Conservation (phyloP, 2,797 vertebrate genomes). For the Smutsia gigantea region DNA sequence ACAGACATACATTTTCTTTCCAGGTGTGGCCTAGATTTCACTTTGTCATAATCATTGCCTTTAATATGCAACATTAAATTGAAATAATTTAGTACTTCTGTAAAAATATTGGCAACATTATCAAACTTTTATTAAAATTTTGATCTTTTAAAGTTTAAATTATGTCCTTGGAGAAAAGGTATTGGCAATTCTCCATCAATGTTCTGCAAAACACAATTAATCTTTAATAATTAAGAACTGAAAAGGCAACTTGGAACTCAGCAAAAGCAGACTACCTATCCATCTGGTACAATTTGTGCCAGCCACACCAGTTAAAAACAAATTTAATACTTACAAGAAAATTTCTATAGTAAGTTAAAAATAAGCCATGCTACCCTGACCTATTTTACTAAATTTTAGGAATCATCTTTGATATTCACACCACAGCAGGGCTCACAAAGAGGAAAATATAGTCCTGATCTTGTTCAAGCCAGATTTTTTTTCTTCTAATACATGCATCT, state of each 20-base stretch:
- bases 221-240: conserved; percentile 73
- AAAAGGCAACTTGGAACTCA: conserved; percentile 48
- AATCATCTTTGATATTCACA: neutral
- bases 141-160: conserved; percentile 62
- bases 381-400: conserved; percentile 7
- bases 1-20: neutral
- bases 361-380: neutral
- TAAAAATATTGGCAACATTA: conserved; percentile 59
- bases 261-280: conserved; percentile 53
- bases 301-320: conserved; percentile 60
- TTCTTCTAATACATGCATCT: neutral
- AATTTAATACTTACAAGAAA: conserved; percentile 50
- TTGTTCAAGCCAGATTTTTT: neutral
- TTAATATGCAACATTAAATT: neutral
- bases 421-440: neutral
- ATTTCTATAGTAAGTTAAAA: neutral
- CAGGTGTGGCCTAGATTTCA: neutral
- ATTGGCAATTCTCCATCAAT: conserved; percentile 59
- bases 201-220: conserved; percentile 67
- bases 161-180: conserved; percentile 57
- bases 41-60: neutral
- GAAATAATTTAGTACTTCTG: conserved; percentile 12
- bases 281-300: conserved; percentile 63
- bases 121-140: conserved; percentile 62
- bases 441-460: neutral